Base-by-base conservation (phyloP, 2,113 vertebrate genomes). In the Cynopterus brachyotis region DNA sequence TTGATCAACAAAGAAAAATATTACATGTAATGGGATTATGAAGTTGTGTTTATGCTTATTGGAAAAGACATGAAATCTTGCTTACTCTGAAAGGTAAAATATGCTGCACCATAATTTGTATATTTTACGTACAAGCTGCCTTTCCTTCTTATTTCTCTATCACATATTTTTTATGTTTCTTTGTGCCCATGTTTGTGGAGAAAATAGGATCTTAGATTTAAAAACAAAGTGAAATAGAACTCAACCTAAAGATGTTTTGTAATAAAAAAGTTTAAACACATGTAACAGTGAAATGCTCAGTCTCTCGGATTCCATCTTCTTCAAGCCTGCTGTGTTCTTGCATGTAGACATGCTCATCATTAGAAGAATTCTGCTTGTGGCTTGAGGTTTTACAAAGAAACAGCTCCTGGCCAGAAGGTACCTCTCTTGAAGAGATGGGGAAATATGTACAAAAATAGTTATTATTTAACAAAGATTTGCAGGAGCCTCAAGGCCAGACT, bases 1-100 rank as follows among this genome's bases (percentile, higher is more conserved):
- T 85, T 70, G 81, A 80, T 45, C 87, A 82, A 73, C 32, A 89
- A 69, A 79, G 66, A 57, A 91, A 95, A 94, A 76, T 83, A 50
- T 4, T 82, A 95, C 89, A 24, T 66, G 15, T 86, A 67, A 79
- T 83, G 30, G 17, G 9, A 59, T 89, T 84, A 73, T 55, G 37
- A 93, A 67, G 12, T 70, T 62, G 22, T 72, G 26, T 67, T 91
- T 94, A 15, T 84, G 30, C 24, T 92, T 59, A 55, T 22, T 87
- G 60, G 35, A 89, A 95, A 96, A 97, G 40, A 28, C 72, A 92
- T 37, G 19, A 30, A 66, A 9, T 59, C 24, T 67, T 86, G 13
- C 89, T 85, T 95, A 57, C 3, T 20, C 60, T 45, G 12, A 75
- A 76, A 75, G 26, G 40, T 47, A 57, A 90, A 79, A 66, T 78